Percentiles rank a stretch among this genome's conserved stretches.
These are phyloP conservation scores for Marisa cornuarietis DNA, from an alignment of 1,140 invertebrate species.

Conservation along the genomic window DNA sequence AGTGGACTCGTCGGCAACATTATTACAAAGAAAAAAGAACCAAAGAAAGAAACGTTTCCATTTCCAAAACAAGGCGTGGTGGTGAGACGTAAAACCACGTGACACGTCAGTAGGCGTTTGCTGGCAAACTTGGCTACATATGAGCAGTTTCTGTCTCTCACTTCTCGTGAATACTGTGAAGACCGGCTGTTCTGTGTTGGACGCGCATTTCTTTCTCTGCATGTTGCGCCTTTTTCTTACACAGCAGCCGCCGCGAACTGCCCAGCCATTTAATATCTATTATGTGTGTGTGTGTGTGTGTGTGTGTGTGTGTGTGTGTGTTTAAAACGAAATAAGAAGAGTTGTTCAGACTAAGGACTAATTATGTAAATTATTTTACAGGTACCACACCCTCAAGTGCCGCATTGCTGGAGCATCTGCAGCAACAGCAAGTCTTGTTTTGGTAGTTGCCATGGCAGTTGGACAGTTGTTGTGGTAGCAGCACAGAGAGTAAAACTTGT, in stretches of 20 bases:
- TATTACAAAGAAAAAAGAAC: neutral
- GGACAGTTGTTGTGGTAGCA: conserved; percentile 8
- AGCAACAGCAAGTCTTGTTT: conserved; percentile 40
- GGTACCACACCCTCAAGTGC: conserved; percentile 79
- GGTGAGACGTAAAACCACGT: neutral
- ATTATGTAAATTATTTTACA: conserved; percentile 51
- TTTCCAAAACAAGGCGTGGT: neutral
- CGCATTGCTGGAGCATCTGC: conserved; percentile 80
- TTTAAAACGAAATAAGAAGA: neutral
- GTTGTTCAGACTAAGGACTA: no score
- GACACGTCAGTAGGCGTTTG: neutral
- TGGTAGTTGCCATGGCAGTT: conserved; percentile 25
- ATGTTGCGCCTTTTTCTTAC: neutral
- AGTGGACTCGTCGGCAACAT: neutral
- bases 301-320: neutral
- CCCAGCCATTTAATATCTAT: no score
- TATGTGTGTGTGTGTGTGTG: neutral
- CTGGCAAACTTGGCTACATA: neutral
- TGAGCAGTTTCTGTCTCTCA: no score
- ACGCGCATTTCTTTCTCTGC: neutral
- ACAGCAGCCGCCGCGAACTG: no score
- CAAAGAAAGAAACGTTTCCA: neutral
- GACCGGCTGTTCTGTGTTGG: neutral
- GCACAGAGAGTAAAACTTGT: no score
- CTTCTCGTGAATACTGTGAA: no score